Evolutionary conservation across 2,113 vertebrate species (phyloP).

Genomic region (Ciconia maguari): DNA sequence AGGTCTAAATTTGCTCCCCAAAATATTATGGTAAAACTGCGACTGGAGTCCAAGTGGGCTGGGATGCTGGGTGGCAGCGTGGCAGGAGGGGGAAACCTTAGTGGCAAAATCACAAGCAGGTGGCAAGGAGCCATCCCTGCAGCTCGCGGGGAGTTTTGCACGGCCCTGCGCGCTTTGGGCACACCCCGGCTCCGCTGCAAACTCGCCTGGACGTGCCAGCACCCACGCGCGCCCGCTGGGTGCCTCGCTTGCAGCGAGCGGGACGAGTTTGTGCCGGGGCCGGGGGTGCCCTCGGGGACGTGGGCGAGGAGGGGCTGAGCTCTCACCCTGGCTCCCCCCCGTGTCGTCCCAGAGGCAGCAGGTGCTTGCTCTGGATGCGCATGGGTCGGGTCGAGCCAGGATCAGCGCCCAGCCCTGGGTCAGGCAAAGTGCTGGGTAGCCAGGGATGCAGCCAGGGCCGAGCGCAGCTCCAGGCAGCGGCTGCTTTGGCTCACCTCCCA

Average conservation of each 20-base stretch:
- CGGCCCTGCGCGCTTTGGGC: background rate
- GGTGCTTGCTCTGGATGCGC: background rate
- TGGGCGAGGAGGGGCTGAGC: background rate
- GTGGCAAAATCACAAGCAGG: background rate
- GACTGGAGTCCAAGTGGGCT: rapidly evolving
- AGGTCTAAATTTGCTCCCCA: background rate
- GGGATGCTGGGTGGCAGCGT: rapidly evolving
- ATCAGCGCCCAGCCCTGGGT: background rate
- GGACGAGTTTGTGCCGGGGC: background rate
- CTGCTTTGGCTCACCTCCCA: background rate
- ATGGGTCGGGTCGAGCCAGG: rapidly evolving
- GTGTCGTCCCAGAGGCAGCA: background rate
- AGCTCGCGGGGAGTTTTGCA: background rate
- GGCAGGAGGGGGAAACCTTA: background rate
- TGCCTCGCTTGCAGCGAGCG: background rate
- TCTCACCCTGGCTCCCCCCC: background rate
- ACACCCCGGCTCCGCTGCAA: background rate
- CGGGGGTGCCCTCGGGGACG: rapidly evolving
- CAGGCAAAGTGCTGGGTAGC: background rate
- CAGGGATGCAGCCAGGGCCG: background rate
- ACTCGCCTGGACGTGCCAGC: background rate
- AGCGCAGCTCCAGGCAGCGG: background rate
- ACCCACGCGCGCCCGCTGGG: background rate
- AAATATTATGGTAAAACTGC: rapidly evolving
- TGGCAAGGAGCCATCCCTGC: background rate